Base-by-base conservation (phyloP, 2,888 invertebrate species). In the Oscheius onirici region DNA sequence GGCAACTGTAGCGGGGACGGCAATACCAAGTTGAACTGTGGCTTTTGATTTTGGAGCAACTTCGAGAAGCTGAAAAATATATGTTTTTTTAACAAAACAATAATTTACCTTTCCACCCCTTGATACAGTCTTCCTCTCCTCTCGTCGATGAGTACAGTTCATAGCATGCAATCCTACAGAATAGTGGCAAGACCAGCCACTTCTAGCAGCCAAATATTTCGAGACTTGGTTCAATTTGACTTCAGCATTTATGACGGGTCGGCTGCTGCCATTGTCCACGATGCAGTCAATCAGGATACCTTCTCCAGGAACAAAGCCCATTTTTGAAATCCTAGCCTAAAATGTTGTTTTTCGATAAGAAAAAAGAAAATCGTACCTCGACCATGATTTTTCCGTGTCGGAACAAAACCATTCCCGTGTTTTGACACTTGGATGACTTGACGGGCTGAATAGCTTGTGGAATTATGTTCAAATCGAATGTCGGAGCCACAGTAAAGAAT, bases 271-370 rank as follows among this genome's bases (percentile, higher is more conserved):
- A 43, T 79, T 79, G 8, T 76, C 75, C 20, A 79, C 69, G 13
- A 70, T 22, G n/a, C 66, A 69, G 2, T 79, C 76, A n/a, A 75
- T 71, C 15, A 46, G 40, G 3, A 79, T 77, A 0, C 72, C 74
- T 57, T 79, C 76, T 3, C 79, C 79, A 0, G 76, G 76, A 3
- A 79, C 76, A 24, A 74, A 77, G 2, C 79, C 79, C 51, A 70
- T 44, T 22, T 71, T 65, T 1, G 78, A 71, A 24, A 78, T 76
- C 43, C 72, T 51, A 22, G 73, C 65, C 78, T 78, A 51, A 17
- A 70, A 44, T n/a, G n/a, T 43, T 43, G 11, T 58, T 60, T 13
- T 2, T 60, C 11, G 13, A 17, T 8, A 8, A 2, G n/a, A 26
- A n/a, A 26, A 55, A 13, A 3, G 17, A n/a, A 24, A 8, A 10